A percentile compares a stretch with the other conserved stretches of the same genome.
These are phyloP conservation scores for Hydractinia symbiolongicarpus DNA, from an alignment of 30 jellyfish, hydroid and myxozoan species.

Conservation along the genomic window DNA sequence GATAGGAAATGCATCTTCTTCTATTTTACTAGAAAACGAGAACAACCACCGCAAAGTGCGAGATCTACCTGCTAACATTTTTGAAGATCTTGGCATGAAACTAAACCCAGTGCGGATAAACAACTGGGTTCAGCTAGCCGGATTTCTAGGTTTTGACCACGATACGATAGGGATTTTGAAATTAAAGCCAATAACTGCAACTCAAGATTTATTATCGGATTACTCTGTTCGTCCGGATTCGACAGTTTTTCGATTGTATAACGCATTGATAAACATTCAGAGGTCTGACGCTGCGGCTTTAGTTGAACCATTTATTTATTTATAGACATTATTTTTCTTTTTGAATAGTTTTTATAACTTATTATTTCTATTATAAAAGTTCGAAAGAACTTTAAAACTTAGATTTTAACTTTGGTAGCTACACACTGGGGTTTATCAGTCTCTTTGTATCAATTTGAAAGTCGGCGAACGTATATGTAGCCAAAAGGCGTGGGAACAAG, in stretches of 20 bases:
- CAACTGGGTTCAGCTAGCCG: not conserved
- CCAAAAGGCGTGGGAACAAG: no score
- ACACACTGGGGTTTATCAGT: no score
- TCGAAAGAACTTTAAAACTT: no score
- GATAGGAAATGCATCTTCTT: not conserved
- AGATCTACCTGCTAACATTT: not conserved
- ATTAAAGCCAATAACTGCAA: not conserved
- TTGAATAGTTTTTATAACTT: no score
- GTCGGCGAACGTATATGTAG: no score
- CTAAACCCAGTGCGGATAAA: not conserved
- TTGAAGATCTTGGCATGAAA: constrained; percentile 3
- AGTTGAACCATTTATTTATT: constrained; percentile 3
- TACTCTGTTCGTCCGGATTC: not conserved
- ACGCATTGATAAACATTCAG: not conserved
- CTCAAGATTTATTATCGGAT: not conserved
- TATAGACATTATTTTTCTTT: not conserved
- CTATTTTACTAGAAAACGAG: not conserved
- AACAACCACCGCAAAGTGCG: not conserved
- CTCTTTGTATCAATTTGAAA: no score
- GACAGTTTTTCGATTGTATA: not conserved
- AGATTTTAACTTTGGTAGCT: no score
- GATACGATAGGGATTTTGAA: not conserved
- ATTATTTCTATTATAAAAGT: no score
- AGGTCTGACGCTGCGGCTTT: constrained; percentile 8
- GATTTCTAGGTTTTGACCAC: not conserved